A percentile compares a stretch with the other conserved stretches of the same genome.
Evolutionary conservation across 2,888 invertebrate genomes (phyloP).

Genomic region (Chrysolina haemoptera): DNA sequence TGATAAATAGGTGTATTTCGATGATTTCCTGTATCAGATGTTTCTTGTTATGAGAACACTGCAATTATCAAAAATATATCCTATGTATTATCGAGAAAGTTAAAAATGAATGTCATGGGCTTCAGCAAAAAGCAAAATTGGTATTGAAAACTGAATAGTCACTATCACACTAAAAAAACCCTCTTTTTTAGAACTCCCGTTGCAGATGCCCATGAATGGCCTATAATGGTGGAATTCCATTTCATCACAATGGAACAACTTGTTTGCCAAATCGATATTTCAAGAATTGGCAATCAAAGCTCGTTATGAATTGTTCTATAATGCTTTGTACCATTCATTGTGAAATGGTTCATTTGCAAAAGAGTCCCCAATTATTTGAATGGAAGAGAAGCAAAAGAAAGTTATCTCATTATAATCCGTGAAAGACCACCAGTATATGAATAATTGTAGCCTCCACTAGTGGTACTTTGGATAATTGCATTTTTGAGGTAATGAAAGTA

Average conservation of each 20-base stretch:
- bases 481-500: conserved; percentile 24
- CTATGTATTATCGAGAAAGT: not conserved
- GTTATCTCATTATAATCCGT: conserved; percentile 1
- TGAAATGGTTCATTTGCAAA: not conserved
- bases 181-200: not conserved
- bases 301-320: no score
- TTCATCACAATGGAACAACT: conserved; percentile 13
- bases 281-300: no score
- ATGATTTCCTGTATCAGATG: not conserved
- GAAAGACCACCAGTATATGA: conserved; percentile 23
- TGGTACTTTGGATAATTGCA: conserved; percentile 50
- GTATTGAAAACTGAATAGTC: conserved; percentile 12
- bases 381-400: not conserved
- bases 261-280: not conserved
- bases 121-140: not conserved
- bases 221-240: conserved; percentile 31
- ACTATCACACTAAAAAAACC: not conserved
- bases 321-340: no score
- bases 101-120: not conserved
- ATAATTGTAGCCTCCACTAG: conserved; percentile 25
- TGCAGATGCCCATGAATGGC: conserved; percentile 27
- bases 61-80: conserved; percentile 42
- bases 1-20: not conserved
- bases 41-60: conserved; percentile 28
- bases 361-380: not conserved